These are phyloP conservation scores for Pantherophis alleghaniensis DNA, from an alignment of 2,797 vertebrate species.

Conservation along the genomic window DNA sequence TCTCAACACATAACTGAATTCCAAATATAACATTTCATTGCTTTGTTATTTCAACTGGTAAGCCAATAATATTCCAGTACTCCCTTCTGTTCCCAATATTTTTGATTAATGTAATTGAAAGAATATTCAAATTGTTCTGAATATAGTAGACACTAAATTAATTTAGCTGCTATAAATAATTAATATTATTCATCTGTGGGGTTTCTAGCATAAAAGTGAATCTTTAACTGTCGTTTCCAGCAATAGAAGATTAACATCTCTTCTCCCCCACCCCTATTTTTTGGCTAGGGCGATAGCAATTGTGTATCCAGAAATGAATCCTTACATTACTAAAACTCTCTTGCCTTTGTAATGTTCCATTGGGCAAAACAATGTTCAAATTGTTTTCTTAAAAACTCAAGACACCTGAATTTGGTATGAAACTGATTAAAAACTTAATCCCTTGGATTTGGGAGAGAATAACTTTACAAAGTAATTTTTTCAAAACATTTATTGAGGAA, in stretches of 20 bases:
- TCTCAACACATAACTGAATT: background rate
- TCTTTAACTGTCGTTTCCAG: background rate
- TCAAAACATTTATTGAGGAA: background rate
- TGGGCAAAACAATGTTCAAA: background rate
- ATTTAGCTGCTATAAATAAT: background rate
- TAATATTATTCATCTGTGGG: background rate
- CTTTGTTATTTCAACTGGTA: background rate
- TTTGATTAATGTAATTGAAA: background rate
- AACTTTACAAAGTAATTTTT: background rate
- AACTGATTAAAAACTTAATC: background rate
- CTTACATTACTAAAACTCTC: background rate
- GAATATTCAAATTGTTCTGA: background rate
- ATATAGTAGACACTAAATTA: background rate
- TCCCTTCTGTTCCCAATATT: background rate
- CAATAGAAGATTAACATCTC: background rate
- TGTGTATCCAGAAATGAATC: background rate
- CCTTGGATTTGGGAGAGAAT: background rate
- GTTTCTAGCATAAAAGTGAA: background rate
- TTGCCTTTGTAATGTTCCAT: background rate
- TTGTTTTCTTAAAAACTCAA: background rate
- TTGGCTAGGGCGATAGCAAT: background rate
- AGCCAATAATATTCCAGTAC: background rate
- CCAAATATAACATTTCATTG: background rate
- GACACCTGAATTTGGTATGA: background rate
- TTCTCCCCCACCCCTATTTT: background rate